phyloP scores from a whole-genome alignment of 2,113 vertebrate species.

The Melanotaenia duboulayi region DNA sequence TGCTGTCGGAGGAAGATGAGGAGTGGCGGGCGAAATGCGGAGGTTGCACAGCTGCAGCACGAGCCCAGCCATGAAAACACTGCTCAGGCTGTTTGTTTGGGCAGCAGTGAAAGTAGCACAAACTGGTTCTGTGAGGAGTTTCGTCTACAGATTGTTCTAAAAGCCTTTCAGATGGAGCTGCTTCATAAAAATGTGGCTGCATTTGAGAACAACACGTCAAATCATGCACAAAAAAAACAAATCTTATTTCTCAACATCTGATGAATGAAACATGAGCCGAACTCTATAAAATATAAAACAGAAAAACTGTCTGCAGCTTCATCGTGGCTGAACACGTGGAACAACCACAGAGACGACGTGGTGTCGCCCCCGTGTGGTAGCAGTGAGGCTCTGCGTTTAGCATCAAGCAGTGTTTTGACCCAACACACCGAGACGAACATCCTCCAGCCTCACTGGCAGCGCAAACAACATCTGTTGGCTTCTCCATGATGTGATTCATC shows the following conservation, averaged over 20 bases:
- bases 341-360: conserved; percentile 4
- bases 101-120: too few relatives aligned
- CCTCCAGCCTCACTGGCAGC: not conserved
- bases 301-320: too few relatives aligned
- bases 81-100: not conserved
- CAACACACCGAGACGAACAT: conserved; percentile 36
- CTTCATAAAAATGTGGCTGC: too few relatives aligned
- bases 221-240: too few relatives aligned
- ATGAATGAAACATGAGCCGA: too few relatives aligned
- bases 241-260: too few relatives aligned
- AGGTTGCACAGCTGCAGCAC: conserved; percentile 31
- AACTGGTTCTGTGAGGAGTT: not conserved
- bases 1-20: not conserved
- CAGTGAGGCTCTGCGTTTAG: conserved; percentile 40
- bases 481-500: too few relatives aligned
- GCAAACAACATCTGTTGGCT: too few relatives aligned
- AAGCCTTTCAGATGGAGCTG: too few relatives aligned
- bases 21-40: conserved; percentile 12
- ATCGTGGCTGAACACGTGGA: too few relatives aligned
- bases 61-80: not conserved
- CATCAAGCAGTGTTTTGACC: conserved; percentile 30
- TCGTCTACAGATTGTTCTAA: not conserved
- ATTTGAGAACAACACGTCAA: too few relatives aligned
- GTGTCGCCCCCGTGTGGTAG: conserved; percentile 25
- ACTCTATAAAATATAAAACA: too few relatives aligned